Percentiles rank a stretch among this genome's conserved stretches.
Evolutionary conservation across 2,888 invertebrate genomes (phyloP).

Genomic region (Cryptophagus acutangulus): DNA sequence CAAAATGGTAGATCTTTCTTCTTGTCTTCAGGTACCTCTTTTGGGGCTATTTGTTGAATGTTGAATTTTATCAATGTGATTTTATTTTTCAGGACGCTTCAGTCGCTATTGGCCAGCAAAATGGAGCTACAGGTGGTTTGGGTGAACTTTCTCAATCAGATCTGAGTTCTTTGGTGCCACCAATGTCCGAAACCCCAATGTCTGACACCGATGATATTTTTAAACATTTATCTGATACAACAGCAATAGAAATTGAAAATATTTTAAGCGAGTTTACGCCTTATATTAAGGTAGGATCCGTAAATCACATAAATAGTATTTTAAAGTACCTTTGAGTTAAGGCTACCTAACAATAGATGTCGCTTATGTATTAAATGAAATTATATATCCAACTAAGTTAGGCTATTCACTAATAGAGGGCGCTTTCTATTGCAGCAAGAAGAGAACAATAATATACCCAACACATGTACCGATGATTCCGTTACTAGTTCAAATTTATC

Average conservation of each 20-base stretch:
- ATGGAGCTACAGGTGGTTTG: constrained; percentile 45
- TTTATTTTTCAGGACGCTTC: constrained; percentile 58
- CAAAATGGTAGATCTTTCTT: constrained; percentile 87
- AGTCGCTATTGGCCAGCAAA: constrained; percentile 43
- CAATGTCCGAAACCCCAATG: constrained; percentile 50
- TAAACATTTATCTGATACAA: constrained; percentile 76
- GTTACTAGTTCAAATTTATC: constrained; percentile 31
- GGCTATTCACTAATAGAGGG: constrained; percentile 13
- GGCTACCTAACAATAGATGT: not conserved
- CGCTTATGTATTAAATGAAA: too few species aligned
- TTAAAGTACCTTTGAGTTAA: not conserved
- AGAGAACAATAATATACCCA: constrained; percentile 50
- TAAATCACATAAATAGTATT: not conserved
- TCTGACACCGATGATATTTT: constrained; percentile 72
- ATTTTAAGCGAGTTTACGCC: constrained; percentile 73
- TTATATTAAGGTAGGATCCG: constrained; percentile 62
- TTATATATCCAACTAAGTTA: not conserved
- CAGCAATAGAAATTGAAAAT: constrained; percentile 81
- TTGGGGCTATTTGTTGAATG: not conserved
- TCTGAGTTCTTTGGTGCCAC: constrained; percentile 64
- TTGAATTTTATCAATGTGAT: constrained; percentile 1
- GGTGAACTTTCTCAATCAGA: constrained; percentile 71
- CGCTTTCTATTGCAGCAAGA: constrained; percentile 45
- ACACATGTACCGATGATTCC: constrained; percentile 28
- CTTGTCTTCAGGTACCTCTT: constrained; percentile 77